Percentiles rank a stretch among this genome's conserved stretches.
Evolutionary conservation across 2,888 invertebrate species (phyloP).

Genomic region (Opisthograptis luteolata): DNA sequence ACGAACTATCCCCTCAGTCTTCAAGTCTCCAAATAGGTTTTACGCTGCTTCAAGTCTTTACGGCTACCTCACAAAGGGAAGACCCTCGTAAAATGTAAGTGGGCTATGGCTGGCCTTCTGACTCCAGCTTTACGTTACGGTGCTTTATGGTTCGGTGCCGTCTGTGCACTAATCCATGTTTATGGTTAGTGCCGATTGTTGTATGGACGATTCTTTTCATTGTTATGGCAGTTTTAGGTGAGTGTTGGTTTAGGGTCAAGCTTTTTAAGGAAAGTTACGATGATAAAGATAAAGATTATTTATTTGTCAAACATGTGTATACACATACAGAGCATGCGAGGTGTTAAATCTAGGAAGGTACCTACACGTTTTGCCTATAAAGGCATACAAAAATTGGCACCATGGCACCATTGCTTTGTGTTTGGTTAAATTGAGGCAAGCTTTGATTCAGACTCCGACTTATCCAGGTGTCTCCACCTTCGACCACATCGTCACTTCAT

Average conservation of each 20-base stretch:
- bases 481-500: neutral
- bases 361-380: too few species aligned
- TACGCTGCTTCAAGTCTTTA: conserved; percentile 25
- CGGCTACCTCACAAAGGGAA: conserved; percentile 62
- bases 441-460: too few species aligned
- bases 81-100: conserved; percentile 62
- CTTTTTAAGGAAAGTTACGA: too few species aligned
- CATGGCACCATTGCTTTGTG: too few species aligned
- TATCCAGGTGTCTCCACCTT: too few species aligned
- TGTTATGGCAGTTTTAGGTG: conserved; percentile 27
- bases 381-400: too few species aligned
- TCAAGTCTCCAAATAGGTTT: conserved; percentile 16
- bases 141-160: conserved; percentile 20
- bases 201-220: conserved; percentile 31
- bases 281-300: too few species aligned
- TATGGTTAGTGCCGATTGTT: conserved; percentile 57
- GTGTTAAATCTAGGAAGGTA: too few species aligned
- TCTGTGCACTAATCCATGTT: conserved; percentile 58
- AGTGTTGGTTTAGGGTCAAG: conserved; percentile 16
- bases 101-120: conserved; percentile 52
- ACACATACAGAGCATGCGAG: too few species aligned
- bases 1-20: conserved; percentile 10
- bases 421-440: too few species aligned
- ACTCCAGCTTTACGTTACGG: conserved; percentile 19
- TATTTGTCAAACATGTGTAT: too few species aligned